Evolutionary conservation across 2,888 invertebrate species (phyloP).

Genomic region (Coleophora flavipennella): DNA sequence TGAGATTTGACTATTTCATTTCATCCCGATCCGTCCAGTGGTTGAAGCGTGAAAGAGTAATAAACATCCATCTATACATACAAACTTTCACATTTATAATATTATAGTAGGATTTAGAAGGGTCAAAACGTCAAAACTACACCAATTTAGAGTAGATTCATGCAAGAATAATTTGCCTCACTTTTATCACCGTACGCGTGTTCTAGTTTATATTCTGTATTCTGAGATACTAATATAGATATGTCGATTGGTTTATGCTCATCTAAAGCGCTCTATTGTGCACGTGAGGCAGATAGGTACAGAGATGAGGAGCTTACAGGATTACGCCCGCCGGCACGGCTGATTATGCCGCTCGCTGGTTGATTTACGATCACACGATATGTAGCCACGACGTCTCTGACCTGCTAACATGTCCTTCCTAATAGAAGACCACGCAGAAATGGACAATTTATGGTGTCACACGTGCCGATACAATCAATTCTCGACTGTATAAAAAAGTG

Average conservation of each 20-base stretch:
- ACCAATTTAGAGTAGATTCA: too few relatives aligned
- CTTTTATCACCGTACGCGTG: too few relatives aligned
- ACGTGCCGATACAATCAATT: slow-evolving; percentile 53
- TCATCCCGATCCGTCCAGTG: too few relatives aligned
- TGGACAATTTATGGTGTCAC: slow-evolving; percentile 56
- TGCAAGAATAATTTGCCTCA: too few relatives aligned
- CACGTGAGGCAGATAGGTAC: slow-evolving; percentile 57
- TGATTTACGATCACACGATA: slow-evolving; percentile 68
- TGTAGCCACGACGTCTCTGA: slow-evolving; percentile 30
- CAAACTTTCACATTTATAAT: too few relatives aligned
- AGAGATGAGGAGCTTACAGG: slow-evolving; percentile 58
- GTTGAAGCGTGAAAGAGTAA: too few relatives aligned
- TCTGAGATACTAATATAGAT: too few relatives aligned
- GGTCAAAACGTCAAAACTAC: too few relatives aligned
- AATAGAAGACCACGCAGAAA: slow-evolving; percentile 44
- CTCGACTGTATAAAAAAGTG: slow-evolving; percentile 39
- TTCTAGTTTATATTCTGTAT: too few relatives aligned
- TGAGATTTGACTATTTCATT: too few relatives aligned
- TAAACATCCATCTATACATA: too few relatives aligned
- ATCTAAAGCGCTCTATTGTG: slow-evolving; percentile 50
- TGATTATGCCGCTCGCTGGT: slow-evolving; percentile 60
- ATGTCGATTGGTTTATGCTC: slow-evolving; percentile 9
- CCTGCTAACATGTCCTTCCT: slow-evolving; percentile 34
- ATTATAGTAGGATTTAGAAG: too few relatives aligned
- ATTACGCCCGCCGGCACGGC: slow-evolving; percentile 53